phyloP scores from a whole-genome alignment of 2,888 invertebrate genomes.

The Polylopha cassiicola region DNA sequence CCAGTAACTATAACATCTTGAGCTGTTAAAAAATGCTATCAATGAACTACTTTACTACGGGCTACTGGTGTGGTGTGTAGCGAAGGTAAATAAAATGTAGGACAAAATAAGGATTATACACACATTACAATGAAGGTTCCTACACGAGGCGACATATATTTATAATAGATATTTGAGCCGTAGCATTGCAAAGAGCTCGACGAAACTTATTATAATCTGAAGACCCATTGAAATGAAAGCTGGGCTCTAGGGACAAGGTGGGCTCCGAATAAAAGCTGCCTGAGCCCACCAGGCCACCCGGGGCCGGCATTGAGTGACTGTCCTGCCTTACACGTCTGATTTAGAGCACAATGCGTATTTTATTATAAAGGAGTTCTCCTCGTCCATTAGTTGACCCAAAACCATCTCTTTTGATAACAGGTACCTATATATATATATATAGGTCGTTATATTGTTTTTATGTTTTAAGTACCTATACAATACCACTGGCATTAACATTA shows the following conservation, averaged over 20 bases:
- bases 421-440: constrained; percentile 15
- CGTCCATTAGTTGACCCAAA: constrained; percentile 29
- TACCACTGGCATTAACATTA: no score
- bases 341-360: constrained; percentile 40
- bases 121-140: no score
- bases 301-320: constrained; percentile 39
- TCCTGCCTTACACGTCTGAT: constrained; percentile 41
- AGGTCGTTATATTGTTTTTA: no score
- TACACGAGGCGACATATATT: no score
- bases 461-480: constrained; percentile 9
- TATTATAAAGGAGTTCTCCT: constrained; percentile 38
- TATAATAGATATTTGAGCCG: constrained; percentile 1
- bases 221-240: constrained; percentile 47
- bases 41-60: no score
- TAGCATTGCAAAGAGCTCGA: constrained; percentile 14
- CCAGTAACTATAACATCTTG: no score
- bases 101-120: not conserved
- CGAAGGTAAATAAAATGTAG: no score
- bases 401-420: constrained; percentile 20
- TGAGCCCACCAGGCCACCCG: constrained; percentile 39
- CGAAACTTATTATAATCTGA: constrained; percentile 45
- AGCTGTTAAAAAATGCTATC: no score
- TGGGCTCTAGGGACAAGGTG: constrained; percentile 31
- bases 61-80: no score
- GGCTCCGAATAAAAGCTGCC: constrained; percentile 39